phyloP scores from a whole-genome alignment of 2,888 invertebrate genomes.

The Gari tellinella region DNA sequence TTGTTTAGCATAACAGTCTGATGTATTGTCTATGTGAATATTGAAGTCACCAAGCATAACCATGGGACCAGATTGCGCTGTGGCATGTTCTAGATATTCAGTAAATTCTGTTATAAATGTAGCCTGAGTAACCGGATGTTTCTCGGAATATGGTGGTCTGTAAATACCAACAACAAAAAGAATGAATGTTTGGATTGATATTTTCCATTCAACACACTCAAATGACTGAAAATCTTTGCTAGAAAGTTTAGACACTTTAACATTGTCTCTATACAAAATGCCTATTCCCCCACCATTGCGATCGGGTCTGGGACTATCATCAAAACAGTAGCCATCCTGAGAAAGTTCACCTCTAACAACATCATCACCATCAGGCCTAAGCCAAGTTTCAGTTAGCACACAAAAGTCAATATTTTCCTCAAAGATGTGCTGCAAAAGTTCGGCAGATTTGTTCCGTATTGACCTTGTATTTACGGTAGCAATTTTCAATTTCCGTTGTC shows the following conservation, averaged over 20 bases:
- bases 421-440: conserved; percentile 4
- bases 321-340: conserved; percentile 3
- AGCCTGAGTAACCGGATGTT: conserved; percentile 26
- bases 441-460: conserved; percentile 1
- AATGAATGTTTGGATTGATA: conserved; percentile 2
- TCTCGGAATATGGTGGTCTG: conserved; percentile 30
- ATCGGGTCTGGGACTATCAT: neutral
- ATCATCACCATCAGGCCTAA: conserved; percentile 11
- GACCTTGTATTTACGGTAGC: conserved; percentile 8
- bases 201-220: conserved; percentile 7
- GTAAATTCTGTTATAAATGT: conserved; percentile 27
- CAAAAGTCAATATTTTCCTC: conserved; percentile 12
- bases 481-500: neutral
- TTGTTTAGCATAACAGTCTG: conserved; percentile 30
- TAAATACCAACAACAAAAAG: conserved; percentile 27
- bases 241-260: conserved; percentile 9
- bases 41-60: conserved; percentile 16
- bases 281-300: neutral
- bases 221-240: neutral
- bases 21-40: conserved; percentile 22
- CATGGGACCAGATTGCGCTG: conserved; percentile 6
- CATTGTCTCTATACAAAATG: conserved; percentile 6
- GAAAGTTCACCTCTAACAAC: conserved; percentile 1
- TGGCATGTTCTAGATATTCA: conserved; percentile 18
- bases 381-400: conserved; percentile 11